A percentile compares a stretch with the other conserved stretches of the same genome.
Conservation (phyloP, 2,113 vertebrate genomes). For the Scopus umbretta region DNA sequence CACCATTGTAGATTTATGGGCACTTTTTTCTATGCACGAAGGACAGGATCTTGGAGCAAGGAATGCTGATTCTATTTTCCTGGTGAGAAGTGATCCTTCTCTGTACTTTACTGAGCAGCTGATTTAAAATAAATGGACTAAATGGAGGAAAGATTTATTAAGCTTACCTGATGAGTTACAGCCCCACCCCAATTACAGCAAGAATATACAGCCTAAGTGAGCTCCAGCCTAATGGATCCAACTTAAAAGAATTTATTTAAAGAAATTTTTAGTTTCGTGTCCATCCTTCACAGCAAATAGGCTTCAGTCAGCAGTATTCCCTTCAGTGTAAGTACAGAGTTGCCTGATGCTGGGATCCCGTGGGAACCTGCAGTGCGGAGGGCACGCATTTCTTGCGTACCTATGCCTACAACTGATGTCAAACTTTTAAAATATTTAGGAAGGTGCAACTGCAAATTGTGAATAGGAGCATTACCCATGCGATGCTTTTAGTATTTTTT, state of each 20-base stretch:
- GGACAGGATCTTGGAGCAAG: conserved; percentile 19
- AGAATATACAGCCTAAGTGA: not conserved
- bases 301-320: conserved; percentile 20
- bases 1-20: conserved; percentile 41
- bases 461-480: not conserved
- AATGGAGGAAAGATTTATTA: conserved; percentile 3
- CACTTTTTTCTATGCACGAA: conserved; percentile 13
- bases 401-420: not conserved
- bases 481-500: conserved; percentile 39
- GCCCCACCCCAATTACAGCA: not conserved
- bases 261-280: not conserved
- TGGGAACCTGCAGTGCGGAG: accelerated
- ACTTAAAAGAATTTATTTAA: conserved; percentile 6
- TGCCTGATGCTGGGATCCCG: not conserved
- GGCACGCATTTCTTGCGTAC: not conserved
- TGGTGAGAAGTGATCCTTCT: conserved; percentile 21
- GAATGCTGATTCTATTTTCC: conserved; percentile 13
- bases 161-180: not conserved
- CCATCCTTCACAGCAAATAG: not conserved
- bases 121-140: conserved; percentile 14
- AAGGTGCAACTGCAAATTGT: not conserved
- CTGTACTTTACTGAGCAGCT: not conserved
- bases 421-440: conserved; percentile 52
- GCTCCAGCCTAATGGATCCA: conserved; percentile 1
- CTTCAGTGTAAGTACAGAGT: not conserved